Percentiles rank a stretch among this genome's conserved stretches.
phyloP scores from a whole-genome alignment of 2,113 vertebrate species.

The Nasalis larvatus region DNA sequence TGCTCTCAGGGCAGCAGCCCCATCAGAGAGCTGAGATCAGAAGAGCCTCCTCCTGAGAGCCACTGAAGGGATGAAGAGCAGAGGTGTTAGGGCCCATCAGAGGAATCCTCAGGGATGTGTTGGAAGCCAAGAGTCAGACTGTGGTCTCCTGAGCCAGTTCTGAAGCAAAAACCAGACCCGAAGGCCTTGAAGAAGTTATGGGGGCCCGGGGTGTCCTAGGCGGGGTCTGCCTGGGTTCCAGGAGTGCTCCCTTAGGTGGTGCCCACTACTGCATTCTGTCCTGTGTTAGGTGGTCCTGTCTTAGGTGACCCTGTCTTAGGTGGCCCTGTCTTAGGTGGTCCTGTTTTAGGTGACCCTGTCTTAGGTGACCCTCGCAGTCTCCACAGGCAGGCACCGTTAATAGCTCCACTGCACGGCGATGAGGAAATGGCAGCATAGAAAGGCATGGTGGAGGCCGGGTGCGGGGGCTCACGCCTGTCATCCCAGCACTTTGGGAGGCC shows the following conservation, averaged over 20 bases:
- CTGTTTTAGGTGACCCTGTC: background rate
- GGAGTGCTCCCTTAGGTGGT: background rate
- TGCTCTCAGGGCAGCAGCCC: background rate
- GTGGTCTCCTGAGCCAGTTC: background rate
- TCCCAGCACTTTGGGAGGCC: too few relatives aligned
- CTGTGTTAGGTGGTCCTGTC: background rate
- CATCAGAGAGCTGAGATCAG: background rate
- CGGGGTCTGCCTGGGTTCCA: background rate
- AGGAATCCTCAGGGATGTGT: background rate
- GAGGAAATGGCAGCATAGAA: background rate
- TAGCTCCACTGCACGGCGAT: accelerated
- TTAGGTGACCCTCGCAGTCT: accelerated
- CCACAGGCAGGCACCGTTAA: accelerated
- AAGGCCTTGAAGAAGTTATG: accelerated
- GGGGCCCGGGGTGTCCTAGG: accelerated
- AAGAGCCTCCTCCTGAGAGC: accelerated
- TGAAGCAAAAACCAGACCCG: background rate
- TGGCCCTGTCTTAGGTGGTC: too few relatives aligned
- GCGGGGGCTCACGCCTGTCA: too few relatives aligned
- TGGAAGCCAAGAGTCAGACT: background rate
- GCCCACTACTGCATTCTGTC: accelerated
- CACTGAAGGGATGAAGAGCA: background rate
- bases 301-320: accelerated
- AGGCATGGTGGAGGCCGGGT: too few relatives aligned
- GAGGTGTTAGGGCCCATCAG: background rate